Evolutionary conservation across 2,797 vertebrate genomes (phyloP).

Genomic region (Hoplostethus atlanticus): DNA sequence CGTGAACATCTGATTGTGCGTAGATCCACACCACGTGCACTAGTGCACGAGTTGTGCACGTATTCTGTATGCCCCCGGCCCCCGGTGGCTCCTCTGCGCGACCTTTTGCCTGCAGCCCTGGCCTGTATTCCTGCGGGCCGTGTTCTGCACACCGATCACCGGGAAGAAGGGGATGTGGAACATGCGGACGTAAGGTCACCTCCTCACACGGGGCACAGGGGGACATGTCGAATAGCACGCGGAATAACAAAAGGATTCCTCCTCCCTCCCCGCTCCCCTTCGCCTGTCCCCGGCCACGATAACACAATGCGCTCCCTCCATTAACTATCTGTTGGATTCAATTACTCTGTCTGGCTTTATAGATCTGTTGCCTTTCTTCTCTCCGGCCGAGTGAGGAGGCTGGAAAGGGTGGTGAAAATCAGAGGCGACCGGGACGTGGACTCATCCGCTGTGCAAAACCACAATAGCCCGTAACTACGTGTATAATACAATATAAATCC

Average conservation of each 20-base stretch:
- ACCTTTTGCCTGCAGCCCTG: conserved; percentile 76
- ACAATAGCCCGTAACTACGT: conserved; percentile 42
- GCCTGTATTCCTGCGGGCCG: conserved; percentile 68
- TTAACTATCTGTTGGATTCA: conserved; percentile 76
- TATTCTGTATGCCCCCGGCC: conserved; percentile 52
- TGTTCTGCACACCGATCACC: conserved; percentile 74
- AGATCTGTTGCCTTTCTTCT: conserved; percentile 71
- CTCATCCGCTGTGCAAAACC: conserved; percentile 21
- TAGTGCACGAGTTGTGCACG: conserved; percentile 59
- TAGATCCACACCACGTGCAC: conserved; percentile 48
- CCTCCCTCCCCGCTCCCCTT: conserved; percentile 29
- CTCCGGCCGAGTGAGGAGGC: conserved; percentile 53
- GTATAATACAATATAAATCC: conserved; percentile 41
- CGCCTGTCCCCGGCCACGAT: conserved; percentile 54
- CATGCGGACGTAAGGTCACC: conserved; percentile 79
- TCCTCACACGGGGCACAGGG: conserved; percentile 62
- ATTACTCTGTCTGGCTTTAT: conserved; percentile 70
- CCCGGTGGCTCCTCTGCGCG: conserved; percentile 53
- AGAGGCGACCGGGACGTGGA: neutral
- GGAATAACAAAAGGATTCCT: conserved; percentile 73
- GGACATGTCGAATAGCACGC: conserved; percentile 65
- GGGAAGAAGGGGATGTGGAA: conserved; percentile 60
- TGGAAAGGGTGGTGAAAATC: conserved; percentile 37
- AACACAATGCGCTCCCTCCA: conserved; percentile 62
- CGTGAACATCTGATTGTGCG: conserved; percentile 11